phyloP scores from a whole-genome alignment of 2,888 invertebrate species.

The Brachynemurus nebulosus region DNA sequence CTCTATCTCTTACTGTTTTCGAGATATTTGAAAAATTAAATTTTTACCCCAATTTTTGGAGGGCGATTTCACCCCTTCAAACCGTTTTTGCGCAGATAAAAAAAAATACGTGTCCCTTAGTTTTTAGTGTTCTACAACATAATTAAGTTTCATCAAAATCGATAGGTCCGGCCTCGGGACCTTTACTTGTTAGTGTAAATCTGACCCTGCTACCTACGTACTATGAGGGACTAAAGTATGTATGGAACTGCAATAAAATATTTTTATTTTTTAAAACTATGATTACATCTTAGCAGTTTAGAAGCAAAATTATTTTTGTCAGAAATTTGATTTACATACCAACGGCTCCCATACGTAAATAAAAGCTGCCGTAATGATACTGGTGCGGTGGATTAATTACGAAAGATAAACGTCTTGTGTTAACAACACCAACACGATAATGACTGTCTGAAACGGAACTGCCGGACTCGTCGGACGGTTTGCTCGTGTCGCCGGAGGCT shows the following conservation, averaged over 20 bases:
- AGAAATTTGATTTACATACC: constrained; percentile 37
- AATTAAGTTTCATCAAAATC: too few species aligned
- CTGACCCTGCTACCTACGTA: too few species aligned
- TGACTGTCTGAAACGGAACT: constrained; percentile 13
- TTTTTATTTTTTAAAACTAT: not conserved
- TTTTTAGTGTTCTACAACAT: too few species aligned
- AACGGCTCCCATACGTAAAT: constrained; percentile 84
- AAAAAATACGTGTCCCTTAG: too few species aligned
- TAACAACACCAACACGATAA: constrained; percentile 28
- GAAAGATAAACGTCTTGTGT: constrained; percentile 35
- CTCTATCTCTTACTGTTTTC: too few species aligned
- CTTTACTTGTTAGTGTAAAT: too few species aligned
- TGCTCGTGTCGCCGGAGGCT: constrained; percentile 27
- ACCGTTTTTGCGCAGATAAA: too few species aligned
- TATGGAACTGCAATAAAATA: not conserved
- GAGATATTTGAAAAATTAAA: too few species aligned
- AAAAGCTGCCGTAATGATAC: constrained; percentile 84
- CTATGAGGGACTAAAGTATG: too few species aligned
- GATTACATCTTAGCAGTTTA: not conserved
- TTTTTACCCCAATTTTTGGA: too few species aligned
- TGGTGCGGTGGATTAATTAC: constrained; percentile 36
- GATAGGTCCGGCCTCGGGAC: too few species aligned
- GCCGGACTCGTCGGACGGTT: constrained; percentile 24
- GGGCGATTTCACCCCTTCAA: too few species aligned
- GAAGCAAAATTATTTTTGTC: not conserved